These are phyloP conservation scores for Eclectus roratus DNA, from an alignment of 2,113 vertebrate species.

Conservation along the genomic window DNA sequence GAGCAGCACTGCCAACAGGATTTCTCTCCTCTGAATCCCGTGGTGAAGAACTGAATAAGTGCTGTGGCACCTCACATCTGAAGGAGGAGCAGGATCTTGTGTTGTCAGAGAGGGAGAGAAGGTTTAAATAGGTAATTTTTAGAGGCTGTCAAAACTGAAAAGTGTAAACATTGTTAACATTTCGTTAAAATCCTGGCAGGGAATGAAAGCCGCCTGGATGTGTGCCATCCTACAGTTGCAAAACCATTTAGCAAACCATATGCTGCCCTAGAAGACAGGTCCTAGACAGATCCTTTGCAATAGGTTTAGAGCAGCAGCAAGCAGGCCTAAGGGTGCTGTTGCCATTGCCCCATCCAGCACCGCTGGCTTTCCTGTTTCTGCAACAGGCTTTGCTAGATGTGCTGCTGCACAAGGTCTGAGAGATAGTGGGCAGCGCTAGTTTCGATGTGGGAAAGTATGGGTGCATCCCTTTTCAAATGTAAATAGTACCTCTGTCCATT, in stretches of 20 bases:
- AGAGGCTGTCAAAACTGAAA: conserved; percentile 27
- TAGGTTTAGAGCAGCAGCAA: not conserved
- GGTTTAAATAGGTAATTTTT: conserved; percentile 39
- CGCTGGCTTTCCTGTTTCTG: not conserved
- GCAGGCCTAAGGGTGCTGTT: not conserved
- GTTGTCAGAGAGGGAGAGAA: not conserved
- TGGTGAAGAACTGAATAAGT: not conserved
- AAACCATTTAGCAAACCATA: conserved; percentile 17
- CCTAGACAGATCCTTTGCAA: not conserved
- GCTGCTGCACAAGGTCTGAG: not conserved
- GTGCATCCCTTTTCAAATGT: not conserved
- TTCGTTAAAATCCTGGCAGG: conserved; percentile 40
- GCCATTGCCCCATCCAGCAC: not conserved
- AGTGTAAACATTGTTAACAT: conserved; percentile 40
- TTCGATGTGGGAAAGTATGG: not conserved
- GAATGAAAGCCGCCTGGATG: not conserved
- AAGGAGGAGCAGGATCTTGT: not conserved
- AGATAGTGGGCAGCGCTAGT: not conserved
- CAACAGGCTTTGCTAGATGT: not conserved
- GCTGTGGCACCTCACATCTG: not conserved
- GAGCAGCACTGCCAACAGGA: accelerated
- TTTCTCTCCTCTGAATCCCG: not conserved
- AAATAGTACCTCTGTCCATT: not conserved
- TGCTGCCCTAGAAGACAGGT: conserved; percentile 21
- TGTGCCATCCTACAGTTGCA: conserved; percentile 8